A percentile compares a stretch with the other conserved stretches of the same genome.
Conservation (phyloP, 1,140 invertebrate genomes). For the Apis dorsata region DNA sequence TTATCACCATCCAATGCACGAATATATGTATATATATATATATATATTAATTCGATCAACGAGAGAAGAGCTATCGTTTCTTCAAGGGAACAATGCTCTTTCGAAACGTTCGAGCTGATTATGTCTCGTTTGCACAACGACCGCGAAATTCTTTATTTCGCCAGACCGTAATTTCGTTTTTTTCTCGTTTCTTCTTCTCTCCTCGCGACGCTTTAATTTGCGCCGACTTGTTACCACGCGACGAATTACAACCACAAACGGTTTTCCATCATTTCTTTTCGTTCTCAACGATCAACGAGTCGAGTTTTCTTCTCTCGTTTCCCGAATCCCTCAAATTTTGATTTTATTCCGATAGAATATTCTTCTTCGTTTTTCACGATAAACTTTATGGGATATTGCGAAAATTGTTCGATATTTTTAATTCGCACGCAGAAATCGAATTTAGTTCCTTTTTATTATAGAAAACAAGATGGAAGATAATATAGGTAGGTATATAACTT, state of each 20-base stretch:
- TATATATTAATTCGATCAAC: slow-evolving; percentile 19
- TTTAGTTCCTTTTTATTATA: too few relatives aligned
- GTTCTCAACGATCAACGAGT: too few relatives aligned
- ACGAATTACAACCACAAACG: neutral
- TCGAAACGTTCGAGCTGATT: neutral
- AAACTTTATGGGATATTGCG: too few relatives aligned
- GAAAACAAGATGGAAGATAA: too few relatives aligned
- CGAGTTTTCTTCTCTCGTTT: neutral
- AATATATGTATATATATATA: neutral
- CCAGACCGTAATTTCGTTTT: slow-evolving; percentile 5
- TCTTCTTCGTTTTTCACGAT: too few relatives aligned
- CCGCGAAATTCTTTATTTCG: slow-evolving; percentile 4
- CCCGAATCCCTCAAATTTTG: neutral
- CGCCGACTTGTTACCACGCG: slow-evolving; percentile 9
- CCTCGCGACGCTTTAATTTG: neutral
- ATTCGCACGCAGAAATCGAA: too few relatives aligned
- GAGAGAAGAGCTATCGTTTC: neutral
- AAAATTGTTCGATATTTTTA: too few relatives aligned
- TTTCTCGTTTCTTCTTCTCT: neutral
- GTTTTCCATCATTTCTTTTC: too few relatives aligned
- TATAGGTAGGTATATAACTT: too few relatives aligned
- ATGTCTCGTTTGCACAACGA: slow-evolving; percentile 7
- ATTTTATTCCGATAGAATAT: neutral
- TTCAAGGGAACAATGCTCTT: neutral
- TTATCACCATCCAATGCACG: slow-evolving; percentile 34